Percentiles rank a stretch among this genome's conserved stretches.
phyloP scores from a whole-genome alignment of 1,140 invertebrate genomes.

The Eumeta japonica region DNA sequence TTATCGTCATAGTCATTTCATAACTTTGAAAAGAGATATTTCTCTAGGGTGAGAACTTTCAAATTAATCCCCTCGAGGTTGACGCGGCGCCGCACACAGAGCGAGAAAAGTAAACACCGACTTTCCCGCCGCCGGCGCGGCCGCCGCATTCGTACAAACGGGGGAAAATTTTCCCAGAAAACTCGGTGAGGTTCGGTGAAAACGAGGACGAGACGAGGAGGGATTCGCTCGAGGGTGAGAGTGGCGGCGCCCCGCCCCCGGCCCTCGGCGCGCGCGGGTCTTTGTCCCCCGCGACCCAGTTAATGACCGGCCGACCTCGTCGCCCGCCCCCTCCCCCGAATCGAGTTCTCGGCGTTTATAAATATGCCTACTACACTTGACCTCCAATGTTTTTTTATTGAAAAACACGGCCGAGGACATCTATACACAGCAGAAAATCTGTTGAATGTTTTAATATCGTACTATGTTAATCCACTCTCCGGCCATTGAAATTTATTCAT shows the following conservation, averaged over 20 bases:
- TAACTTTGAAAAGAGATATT: too few relatives aligned
- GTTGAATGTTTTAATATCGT: too few relatives aligned
- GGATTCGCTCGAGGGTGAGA: slow-evolving; percentile 18
- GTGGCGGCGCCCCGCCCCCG: slow-evolving; percentile 39
- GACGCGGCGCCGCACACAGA: slow-evolving; percentile 28
- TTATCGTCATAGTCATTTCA: too few relatives aligned
- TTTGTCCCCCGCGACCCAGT: slow-evolving; percentile 53
- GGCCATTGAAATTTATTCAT: too few relatives aligned
- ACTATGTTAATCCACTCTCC: too few relatives aligned
- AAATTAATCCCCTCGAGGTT: slow-evolving; percentile 51
- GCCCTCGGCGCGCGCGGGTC: slow-evolving; percentile 33
- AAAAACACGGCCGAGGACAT: too few relatives aligned
- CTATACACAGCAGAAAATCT: too few relatives aligned
- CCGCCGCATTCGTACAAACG: too few relatives aligned
- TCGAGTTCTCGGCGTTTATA: too few relatives aligned
- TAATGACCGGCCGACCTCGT: slow-evolving; percentile 56
- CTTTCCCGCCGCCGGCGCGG: too few relatives aligned
- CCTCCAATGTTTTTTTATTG: slow-evolving; percentile 57
- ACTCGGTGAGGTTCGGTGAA: slow-evolving; percentile 26
- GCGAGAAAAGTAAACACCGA: slow-evolving; percentile 38
- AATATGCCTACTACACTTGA: slow-evolving; percentile 57
- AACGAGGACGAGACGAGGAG: slow-evolving; percentile 18
- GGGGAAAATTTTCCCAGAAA: slow-evolving; percentile 33
- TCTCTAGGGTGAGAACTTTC: slow-evolving; percentile 33
- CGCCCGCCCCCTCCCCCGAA: too few relatives aligned